These are phyloP conservation scores for Leptogaster cylindrica DNA, from an alignment of 2,888 invertebrate genomes.

Conservation along the genomic window DNA sequence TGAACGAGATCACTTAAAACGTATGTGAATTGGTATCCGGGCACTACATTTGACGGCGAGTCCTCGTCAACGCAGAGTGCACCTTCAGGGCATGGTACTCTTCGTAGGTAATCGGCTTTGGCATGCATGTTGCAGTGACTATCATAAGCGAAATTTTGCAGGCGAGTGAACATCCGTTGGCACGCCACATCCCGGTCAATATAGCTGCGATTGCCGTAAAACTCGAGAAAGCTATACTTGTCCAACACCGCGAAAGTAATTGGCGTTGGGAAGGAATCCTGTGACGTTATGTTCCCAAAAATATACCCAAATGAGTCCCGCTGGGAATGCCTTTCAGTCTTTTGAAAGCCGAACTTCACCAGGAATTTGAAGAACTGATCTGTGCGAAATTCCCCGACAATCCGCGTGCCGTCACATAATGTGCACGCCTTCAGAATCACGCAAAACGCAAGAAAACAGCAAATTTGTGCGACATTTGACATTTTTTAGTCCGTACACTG, in stretches of 20 bases:
- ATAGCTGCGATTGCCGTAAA: slow-evolving; percentile 79
- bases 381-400: slow-evolving; percentile 70
- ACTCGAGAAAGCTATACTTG: slow-evolving; percentile 85
- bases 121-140: slow-evolving; percentile 73
- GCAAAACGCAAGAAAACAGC: slow-evolving; percentile 37
- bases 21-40: slow-evolving; percentile 92
- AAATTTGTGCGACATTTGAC: slow-evolving; percentile 46
- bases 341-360: slow-evolving; percentile 95
- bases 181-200: slow-evolving; percentile 77
- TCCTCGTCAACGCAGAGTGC: slow-evolving; percentile 87
- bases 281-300: slow-evolving; percentile 91
- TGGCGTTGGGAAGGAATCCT: slow-evolving; percentile 69
- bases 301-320: slow-evolving; percentile 92
- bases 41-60: slow-evolving; percentile 81
- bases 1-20: slow-evolving; percentile 87
- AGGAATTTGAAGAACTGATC: slow-evolving; percentile 88
- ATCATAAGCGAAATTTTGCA: slow-evolving; percentile 85
- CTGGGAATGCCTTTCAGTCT: slow-evolving; percentile 85
- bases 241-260: slow-evolving; percentile 90
- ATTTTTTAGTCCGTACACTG: not conserved
- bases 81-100: slow-evolving; percentile 81
- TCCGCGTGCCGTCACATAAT: slow-evolving; percentile 62
- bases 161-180: slow-evolving; percentile 82
- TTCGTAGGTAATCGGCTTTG: slow-evolving; percentile 78
- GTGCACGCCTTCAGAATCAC: slow-evolving; percentile 42